Percentiles rank a stretch among this genome's conserved stretches.
Conservation (phyloP, 2,888 invertebrate genomes). For the Ptychoptera albimana region DNA sequence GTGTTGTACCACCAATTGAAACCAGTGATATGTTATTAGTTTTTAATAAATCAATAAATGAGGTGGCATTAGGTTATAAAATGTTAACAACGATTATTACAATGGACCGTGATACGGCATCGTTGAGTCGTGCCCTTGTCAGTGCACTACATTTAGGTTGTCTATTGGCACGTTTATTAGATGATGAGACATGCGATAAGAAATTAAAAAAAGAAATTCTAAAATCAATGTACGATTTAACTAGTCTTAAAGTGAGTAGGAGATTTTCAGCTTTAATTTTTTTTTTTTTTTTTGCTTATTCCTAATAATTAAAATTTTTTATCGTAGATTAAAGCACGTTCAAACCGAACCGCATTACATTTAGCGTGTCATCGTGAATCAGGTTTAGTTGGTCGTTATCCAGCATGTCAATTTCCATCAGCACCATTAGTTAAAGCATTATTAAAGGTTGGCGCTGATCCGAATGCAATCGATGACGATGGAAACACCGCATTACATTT, state of each 20-base stretch:
- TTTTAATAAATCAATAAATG: slow-evolving; percentile 64
- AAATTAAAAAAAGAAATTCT: slow-evolving; percentile 44
- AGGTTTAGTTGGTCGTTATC: slow-evolving; percentile 47
- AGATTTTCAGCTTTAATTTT: too few species aligned
- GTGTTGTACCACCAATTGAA: slow-evolving; percentile 63
- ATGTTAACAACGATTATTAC: slow-evolving; percentile 41
- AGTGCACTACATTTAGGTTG: slow-evolving; percentile 75
- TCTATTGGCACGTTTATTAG: slow-evolving; percentile 49
- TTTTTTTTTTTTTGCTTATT: neutral
- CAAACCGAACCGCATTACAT: slow-evolving; percentile 59
- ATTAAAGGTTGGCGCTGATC: slow-evolving; percentile 67
- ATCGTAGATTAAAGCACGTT: slow-evolving; percentile 36
- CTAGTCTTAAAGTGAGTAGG: slow-evolving; percentile 47
- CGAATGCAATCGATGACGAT: slow-evolving; percentile 60
- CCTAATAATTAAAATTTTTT: too few species aligned
- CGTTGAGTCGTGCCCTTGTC: slow-evolving; percentile 69
- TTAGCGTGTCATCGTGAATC: slow-evolving; percentile 70
- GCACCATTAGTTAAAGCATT: slow-evolving; percentile 54
- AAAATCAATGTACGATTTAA: slow-evolving; percentile 57
- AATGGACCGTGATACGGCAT: slow-evolving; percentile 50
- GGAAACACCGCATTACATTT: slow-evolving; percentile 83
- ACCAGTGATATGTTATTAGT: slow-evolving; percentile 71
- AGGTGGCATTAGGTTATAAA: slow-evolving; percentile 49
- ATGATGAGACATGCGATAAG: slow-evolving; percentile 35
- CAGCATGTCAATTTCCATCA: slow-evolving; percentile 54